Evolutionary conservation across 2,113 vertebrate genomes (phyloP), one percentile per base, ranked within the genome.

Genomic region (human): DNA sequence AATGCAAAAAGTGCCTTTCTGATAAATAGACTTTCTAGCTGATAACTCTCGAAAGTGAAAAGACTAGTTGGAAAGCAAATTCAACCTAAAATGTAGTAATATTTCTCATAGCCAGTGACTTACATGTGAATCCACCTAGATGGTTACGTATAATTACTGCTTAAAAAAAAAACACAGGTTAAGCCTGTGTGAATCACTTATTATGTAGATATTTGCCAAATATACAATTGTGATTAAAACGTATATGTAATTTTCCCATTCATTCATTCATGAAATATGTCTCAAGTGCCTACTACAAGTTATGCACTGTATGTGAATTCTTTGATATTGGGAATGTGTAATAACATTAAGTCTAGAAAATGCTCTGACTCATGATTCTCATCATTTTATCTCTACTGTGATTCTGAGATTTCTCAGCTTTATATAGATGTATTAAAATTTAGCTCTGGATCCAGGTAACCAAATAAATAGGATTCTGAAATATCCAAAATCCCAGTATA

Each of bases 1-100:
- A 83, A 66, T 94, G 75, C 12, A 89, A 35, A 86, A 95, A 20
- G 30, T 57, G 14, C 38, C 35, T 66, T 95, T 79, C 22, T 81
- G 32, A 72, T 57, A 93, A 83, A 30, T 76, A 95, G 23, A 90
- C 43, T 87, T 92, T 3, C 32, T 89, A 88, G 35, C 10, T 90
- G 8, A 81, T 96, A 72, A 52, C 30, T 92, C 43, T 86, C 95
- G 23, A 97, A 96, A 90, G 32, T 81, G 43, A 90, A 93, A 92
- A 84, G 12, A 82, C n/a, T 97, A 81, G 16, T 38, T 95, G 50
- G 6, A 93, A 96, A 94, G 20, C 35, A 90, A 95, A 95, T 92
- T 57, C 35, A 90, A 90, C 17, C 17, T 87, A 83, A 92, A 94
- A 83, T 92, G 64, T 50, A 72, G 43, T 83, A 9, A 22, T 85